These are phyloP conservation scores for Amphilophus citrinellus DNA, from an alignment of 2,113 vertebrate genomes.

Conservation along the genomic window DNA sequence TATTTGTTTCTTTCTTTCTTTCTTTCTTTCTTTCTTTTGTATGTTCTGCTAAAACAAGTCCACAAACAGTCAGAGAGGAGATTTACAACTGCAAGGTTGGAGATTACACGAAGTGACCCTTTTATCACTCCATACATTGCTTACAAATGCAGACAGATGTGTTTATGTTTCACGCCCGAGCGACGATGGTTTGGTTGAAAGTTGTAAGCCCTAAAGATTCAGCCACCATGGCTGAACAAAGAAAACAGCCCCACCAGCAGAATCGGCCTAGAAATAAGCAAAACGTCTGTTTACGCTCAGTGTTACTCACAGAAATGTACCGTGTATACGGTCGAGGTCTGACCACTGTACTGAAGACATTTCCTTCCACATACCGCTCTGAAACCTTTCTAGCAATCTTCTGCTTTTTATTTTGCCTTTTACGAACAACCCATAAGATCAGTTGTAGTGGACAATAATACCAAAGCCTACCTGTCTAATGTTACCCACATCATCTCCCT, in stretches of 20 bases:
- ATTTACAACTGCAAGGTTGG: no score
- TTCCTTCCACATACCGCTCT: not conserved
- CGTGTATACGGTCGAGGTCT: not conserved
- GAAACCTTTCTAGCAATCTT: not conserved
- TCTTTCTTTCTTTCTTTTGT: no score
- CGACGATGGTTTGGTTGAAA: not conserved
- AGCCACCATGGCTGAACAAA: conserved; percentile 23
- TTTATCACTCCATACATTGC: not conserved
- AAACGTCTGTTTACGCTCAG: not conserved
- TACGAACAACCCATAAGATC: not conserved
- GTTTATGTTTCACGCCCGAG: not conserved
- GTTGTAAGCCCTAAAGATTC: not conserved
- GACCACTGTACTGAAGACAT: not conserved
- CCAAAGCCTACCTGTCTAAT: no score
- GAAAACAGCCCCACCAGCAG: not conserved
- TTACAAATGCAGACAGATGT: not conserved
- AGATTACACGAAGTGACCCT: not conserved
- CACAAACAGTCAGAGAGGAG: no score
- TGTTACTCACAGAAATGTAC: not conserved
- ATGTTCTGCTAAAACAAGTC: no score
- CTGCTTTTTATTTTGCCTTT: no score
- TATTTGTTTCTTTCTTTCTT: no score
- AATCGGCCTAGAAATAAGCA: not conserved
- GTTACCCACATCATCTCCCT: no score
- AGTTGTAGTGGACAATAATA: no score